Evolutionary conservation across 2,888 invertebrate genomes (phyloP).

Genomic region (Nomada flava): DNA sequence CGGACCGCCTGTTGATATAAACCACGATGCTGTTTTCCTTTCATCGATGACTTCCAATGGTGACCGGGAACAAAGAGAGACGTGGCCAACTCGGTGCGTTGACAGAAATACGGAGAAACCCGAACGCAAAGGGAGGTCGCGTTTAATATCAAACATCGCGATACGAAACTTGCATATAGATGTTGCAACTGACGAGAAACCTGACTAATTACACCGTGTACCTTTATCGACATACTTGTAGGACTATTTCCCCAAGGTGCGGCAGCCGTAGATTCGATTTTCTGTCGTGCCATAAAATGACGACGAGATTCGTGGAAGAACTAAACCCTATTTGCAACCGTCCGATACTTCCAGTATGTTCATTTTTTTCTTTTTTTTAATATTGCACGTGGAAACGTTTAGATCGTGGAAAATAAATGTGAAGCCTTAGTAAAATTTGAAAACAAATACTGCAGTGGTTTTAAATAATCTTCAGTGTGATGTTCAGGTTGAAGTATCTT

Average conservation of each 20-base stretch:
- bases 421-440: no score
- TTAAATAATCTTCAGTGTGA: no score
- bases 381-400: no score
- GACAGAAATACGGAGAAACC: neutral
- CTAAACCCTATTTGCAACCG: neutral
- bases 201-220: conserved; percentile 53
- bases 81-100: conserved; percentile 19
- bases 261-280: conserved; percentile 53
- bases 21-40: conserved; percentile 4
- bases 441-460: no score
- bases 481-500: neutral
- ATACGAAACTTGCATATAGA: neutral
- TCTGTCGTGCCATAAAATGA: conserved; percentile 61
- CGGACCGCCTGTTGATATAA: conserved; percentile 38
- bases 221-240: conserved; percentile 43
- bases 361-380: neutral
- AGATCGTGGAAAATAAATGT: no score
- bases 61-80: conserved; percentile 19
- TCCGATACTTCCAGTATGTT: neutral
- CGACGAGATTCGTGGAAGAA: conserved; percentile 4
- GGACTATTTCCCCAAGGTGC: conserved; percentile 24
- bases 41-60: neutral
- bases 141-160: conserved; percentile 34
- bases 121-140: neutral
- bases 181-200: conserved; percentile 29